Evolutionary conservation across 2,113 vertebrate genomes (phyloP), one percentile per base, ranked within the genome.

Genomic region (Neodon shergylaensis): DNA sequence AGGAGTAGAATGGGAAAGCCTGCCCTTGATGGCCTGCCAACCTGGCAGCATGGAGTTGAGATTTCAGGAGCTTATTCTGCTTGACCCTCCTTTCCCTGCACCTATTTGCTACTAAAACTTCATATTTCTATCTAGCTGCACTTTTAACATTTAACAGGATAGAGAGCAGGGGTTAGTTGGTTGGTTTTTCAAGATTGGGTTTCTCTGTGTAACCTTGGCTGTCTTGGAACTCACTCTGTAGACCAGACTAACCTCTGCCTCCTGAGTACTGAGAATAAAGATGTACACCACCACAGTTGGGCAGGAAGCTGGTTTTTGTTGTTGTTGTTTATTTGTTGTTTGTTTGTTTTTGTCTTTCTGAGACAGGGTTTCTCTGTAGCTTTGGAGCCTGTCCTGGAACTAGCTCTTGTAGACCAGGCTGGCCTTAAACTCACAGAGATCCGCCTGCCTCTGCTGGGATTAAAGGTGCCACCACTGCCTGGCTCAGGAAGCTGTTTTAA

Each of bases 41-140:
- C 12, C 63, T 79, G 88, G n/a, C 47, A 78, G 49, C 7, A 42
- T 63, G 65, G 54, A 91, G 19, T 81, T 88, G 65, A 28, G n/a
- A 68, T 84, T 72, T 44, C 44, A 58, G 21, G 47, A 58, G 3
- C 9, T 87, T 87, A 76, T 19, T 83, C 68, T 33, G 28, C 58
- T 82, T 90, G 90, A 77, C 39, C 39, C 89, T 95, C 42, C 36
- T 84, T 88, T 93, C 70, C 92, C 68, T 61, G 79, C 89, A 58
- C 68, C 26, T 72, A 33, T 85, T 92, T 88, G 16, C 39, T 52
- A 93, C 94, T 90, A 44, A 90, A 90, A 82, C 66, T 8, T 42
- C 42, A 42, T 74, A 36, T 76, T 91, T 78, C 63, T 94, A 52
- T 88, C 65, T 61, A 93, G 65, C 61, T 93, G 85, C 74, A n/a